A percentile compares a stretch with the other conserved stretches of the same genome.
phyloP scores from a whole-genome alignment of 2,113 vertebrate species.

The Puntigrus tetrazona region DNA sequence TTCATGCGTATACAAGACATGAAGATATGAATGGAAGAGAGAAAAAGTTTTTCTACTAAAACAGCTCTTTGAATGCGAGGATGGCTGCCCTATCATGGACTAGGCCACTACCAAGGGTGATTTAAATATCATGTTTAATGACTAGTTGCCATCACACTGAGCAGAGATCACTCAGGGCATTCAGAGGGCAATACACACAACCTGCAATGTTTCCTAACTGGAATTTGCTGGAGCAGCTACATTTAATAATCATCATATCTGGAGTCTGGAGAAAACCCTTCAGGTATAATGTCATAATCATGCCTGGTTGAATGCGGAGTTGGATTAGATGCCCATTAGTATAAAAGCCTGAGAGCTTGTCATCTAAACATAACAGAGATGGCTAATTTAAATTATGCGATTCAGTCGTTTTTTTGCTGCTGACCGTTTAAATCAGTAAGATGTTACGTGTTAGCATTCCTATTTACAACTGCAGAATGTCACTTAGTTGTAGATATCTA shows the following conservation, averaged over 20 bases:
- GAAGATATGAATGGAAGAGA: background rate
- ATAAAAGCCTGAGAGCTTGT: background rate
- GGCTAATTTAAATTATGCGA: background rate
- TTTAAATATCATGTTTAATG: slow-evolving; percentile 37
- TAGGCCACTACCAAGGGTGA: slow-evolving; percentile 11
- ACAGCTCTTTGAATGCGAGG: background rate
- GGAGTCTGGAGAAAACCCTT: slow-evolving; percentile 5
- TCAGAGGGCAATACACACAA: slow-evolving; percentile 11
- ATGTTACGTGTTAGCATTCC: background rate
- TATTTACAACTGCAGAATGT: background rate
- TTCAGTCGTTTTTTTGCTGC: background rate
- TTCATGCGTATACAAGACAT: background rate
- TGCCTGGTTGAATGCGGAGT: background rate
- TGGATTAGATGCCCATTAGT: slow-evolving; percentile 8
- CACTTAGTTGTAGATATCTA: background rate
- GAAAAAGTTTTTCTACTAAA: background rate
- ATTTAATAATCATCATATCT: slow-evolving; percentile 20
- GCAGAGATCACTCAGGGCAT: slow-evolving; percentile 10
- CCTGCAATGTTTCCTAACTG: slow-evolving; percentile 33
- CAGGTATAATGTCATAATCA: slow-evolving; percentile 30
- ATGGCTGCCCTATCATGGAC: background rate
- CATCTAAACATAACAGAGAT: background rate
- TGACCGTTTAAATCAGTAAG: background rate
- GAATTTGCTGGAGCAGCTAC: slow-evolving; percentile 25
- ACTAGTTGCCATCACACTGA: slow-evolving; percentile 16